Percentiles rank a stretch among this genome's conserved stretches.
phyloP scores from a whole-genome alignment of 2,113 vertebrate species.

The Syngnathus scovelli region DNA sequence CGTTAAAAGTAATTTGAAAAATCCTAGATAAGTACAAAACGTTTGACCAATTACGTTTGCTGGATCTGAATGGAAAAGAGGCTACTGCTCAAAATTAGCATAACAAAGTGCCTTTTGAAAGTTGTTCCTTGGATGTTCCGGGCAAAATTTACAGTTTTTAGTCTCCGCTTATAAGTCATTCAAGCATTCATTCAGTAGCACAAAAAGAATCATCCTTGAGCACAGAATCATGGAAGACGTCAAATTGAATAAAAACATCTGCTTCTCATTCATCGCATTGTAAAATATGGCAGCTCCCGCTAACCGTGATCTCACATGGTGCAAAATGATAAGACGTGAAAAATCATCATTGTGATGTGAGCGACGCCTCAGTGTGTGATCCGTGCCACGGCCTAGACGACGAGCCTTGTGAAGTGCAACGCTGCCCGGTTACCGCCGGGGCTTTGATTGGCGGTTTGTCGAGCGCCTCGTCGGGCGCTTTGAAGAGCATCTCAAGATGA shows the following conservation, averaged over 20 bases:
- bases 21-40: no score
- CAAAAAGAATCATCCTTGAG: conserved; percentile 25
- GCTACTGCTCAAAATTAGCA: background rate
- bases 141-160: conserved; percentile 15
- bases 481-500: conserved; percentile 66
- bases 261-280: conserved; percentile 48
- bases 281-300: conserved; percentile 22
- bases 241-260: conserved; percentile 35
- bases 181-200: conserved; percentile 14
- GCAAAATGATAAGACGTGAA: conserved; percentile 17
- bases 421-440: conserved; percentile 59
- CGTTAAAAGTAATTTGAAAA: no score
- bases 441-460: conserved; percentile 73
- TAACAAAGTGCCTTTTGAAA: background rate
- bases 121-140: conserved; percentile 11
- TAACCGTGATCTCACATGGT: conserved; percentile 27
- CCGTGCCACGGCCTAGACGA: conserved; percentile 45
- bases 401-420: conserved; percentile 58
- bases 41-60: background rate
- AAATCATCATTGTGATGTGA: conserved; percentile 55
- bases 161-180: conserved; percentile 6
- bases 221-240: conserved; percentile 11
- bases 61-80: background rate
- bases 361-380: conserved; percentile 53
- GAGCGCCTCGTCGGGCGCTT: conserved; percentile 48